A percentile compares a stretch with the other conserved stretches of the same genome.
These are phyloP conservation scores for Metopolophium dirhodum DNA, from an alignment of 1,140 invertebrate genomes.

Conservation along the genomic window DNA sequence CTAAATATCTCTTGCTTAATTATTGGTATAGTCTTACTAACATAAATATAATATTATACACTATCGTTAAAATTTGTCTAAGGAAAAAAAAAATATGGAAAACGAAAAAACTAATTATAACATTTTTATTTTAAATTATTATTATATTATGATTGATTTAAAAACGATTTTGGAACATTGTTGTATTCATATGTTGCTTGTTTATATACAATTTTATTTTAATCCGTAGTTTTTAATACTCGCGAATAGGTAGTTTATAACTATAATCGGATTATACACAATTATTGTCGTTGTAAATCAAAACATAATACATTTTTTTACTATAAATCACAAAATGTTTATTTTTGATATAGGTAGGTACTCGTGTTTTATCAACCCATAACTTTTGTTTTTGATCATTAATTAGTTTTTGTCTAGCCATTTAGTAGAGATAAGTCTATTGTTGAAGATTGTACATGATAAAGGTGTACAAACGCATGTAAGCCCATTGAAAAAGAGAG, in stretches of 20 bases:
- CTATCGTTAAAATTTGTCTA: too few species aligned
- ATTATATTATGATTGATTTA: not conserved
- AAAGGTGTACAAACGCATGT: conserved; percentile 9
- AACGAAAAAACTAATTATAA: not conserved
- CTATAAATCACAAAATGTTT: not conserved
- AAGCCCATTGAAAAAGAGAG: not conserved
- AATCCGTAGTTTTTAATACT: not conserved
- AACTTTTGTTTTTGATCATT: not conserved
- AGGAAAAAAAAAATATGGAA: too few species aligned
- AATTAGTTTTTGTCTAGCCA: not conserved
- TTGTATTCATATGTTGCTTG: not conserved
- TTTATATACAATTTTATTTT: not conserved
- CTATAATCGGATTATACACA: not conserved
- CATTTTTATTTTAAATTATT: not conserved
- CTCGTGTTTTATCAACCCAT: not conserved
- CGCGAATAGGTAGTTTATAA: not conserved
- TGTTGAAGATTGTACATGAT: conserved; percentile 23
- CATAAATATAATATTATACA: not conserved
- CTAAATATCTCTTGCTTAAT: not conserved
- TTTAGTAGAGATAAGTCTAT: not conserved
- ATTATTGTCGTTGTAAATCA: not conserved
- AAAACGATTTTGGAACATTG: not conserved
- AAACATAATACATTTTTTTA: not conserved
- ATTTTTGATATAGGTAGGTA: not conserved
- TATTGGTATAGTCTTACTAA: not conserved